A percentile compares a stretch with the other conserved stretches of the same genome.
These are phyloP conservation scores for Drosophila willistoni DNA, from an alignment of 1,140 invertebrate species.

Conservation along the genomic window DNA sequence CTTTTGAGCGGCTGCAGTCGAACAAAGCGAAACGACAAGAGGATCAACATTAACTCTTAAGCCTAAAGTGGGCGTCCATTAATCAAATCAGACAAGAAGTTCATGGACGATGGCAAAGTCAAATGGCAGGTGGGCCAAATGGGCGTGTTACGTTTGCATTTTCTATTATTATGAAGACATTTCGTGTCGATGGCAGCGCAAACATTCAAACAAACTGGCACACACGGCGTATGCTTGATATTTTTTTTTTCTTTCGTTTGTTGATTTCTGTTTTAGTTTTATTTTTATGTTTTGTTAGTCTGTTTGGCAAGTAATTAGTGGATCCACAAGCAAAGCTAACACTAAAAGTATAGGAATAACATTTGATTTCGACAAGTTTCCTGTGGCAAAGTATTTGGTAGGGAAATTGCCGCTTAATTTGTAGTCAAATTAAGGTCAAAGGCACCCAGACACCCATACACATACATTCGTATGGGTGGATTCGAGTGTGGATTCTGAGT, in stretches of 20 bases:
- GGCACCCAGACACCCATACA: constrained; percentile 35
- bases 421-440: constrained; percentile 79
- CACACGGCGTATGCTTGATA: constrained; percentile 44
- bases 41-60: constrained; percentile 37
- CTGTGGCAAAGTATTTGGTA: constrained; percentile 25
- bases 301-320: constrained; percentile 74
- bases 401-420: constrained; percentile 52
- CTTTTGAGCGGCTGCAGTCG: constrained; percentile 35
- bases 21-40: constrained; percentile 4
- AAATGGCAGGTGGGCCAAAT: background rate
- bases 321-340: constrained; percentile 26
- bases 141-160: constrained; percentile 75
- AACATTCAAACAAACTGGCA: constrained; percentile 4
- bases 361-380: constrained; percentile 57
- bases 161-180: constrained; percentile 77
- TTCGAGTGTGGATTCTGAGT: background rate
- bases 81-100: constrained; percentile 65
- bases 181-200: constrained; percentile 58
- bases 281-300: constrained; percentile 10
- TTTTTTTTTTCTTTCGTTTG: constrained; percentile 35
- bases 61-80: constrained; percentile 55
- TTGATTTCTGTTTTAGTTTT: constrained; percentile 35
- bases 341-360: constrained; percentile 44
- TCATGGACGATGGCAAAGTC: background rate
- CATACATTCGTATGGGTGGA: background rate